Percentiles rank a stretch among this genome's conserved stretches.
Conservation (phyloP, 2,797 vertebrate genomes). For the Halcyon smyrnensis region DNA sequence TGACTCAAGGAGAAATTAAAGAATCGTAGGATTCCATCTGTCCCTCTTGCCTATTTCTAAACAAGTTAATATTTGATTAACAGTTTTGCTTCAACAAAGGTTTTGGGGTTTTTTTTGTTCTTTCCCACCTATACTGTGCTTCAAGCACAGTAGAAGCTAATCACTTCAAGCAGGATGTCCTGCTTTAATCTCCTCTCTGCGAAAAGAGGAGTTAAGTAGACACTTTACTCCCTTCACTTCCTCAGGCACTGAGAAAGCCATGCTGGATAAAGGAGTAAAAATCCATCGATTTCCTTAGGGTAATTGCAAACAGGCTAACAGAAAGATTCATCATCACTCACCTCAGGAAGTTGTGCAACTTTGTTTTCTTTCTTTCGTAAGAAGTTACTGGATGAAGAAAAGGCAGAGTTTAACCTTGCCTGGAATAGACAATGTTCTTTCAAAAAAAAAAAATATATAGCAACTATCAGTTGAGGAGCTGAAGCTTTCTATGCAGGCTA, state of each 20-base stretch:
- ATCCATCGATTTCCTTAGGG: not conserved
- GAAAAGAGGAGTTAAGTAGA: not conserved
- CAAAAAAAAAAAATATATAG: not conserved
- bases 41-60: slow-evolving; percentile 15
- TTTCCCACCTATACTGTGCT: not conserved
- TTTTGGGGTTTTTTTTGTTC: not conserved
- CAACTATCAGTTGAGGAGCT: not conserved
- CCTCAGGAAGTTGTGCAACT: not conserved
- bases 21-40: slow-evolving; percentile 14
- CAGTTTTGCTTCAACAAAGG: not conserved
- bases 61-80: not conserved
- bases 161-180: not conserved
- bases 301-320: not conserved
- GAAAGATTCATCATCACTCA: not conserved
- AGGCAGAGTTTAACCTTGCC: not conserved
- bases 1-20: not conserved
- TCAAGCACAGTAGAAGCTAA: not conserved
- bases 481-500: not conserved
- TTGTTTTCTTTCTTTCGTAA: not conserved
- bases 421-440: not conserved
- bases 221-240: not conserved
- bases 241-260: not conserved
- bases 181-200: not conserved
- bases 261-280: not conserved
- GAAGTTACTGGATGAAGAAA: not conserved